Base-by-base conservation (phyloP, 30 jellyfish, hydroid and myxozoan species). In the Hydractinia symbiolongicarpus region DNA sequence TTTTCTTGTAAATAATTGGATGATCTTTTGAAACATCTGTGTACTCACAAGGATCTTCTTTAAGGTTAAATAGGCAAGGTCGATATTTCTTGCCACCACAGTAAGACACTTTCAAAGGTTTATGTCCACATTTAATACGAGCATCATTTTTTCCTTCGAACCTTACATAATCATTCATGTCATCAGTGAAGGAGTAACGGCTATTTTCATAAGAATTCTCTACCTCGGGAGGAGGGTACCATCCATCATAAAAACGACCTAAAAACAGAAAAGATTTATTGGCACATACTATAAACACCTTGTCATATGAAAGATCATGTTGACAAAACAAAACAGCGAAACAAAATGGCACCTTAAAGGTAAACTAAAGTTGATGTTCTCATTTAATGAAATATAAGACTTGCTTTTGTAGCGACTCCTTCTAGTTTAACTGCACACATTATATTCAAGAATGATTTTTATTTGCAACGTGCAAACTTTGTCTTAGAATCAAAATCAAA, bases 171-270 rank as follows among this genome's bases (percentile, higher is more conserved):
- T 16, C 44, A 19, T 54, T 67, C 10, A 66, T 21, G 8, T 66
- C 83, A 7, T 80, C 79, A 19, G 44, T 30, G 44, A 30, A 30
- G 44, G 44, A 30, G 5, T 61, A 16, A 4, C 49, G 54, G 44
- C 10, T 9, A 19, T n/a, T 19, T 72, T 72, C 81, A 19, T 72
- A 19, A n/a, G n/a, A n/a, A 16, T 73, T 13, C 14, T 50, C 82
- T 9, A 67, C 55, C 55, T 82, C 95, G 7, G 97, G 97, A 7
- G 95, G 95, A 4, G 95, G 89, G 54, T 85, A 86, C 97, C 97
- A 90, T 4, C 97, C 97, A 57, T 68, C 86, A 19, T 11, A 66
- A 55, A 68, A 71, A 71, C 75, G 64, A 52, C 44, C 77, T 71
- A 44, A 52, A 81, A 19, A 51, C 9, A 7, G 15, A 16, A 58